Evolutionary conservation across 1,140 invertebrate species (phyloP).

Genomic region (Palaemon carinicauda): DNA sequence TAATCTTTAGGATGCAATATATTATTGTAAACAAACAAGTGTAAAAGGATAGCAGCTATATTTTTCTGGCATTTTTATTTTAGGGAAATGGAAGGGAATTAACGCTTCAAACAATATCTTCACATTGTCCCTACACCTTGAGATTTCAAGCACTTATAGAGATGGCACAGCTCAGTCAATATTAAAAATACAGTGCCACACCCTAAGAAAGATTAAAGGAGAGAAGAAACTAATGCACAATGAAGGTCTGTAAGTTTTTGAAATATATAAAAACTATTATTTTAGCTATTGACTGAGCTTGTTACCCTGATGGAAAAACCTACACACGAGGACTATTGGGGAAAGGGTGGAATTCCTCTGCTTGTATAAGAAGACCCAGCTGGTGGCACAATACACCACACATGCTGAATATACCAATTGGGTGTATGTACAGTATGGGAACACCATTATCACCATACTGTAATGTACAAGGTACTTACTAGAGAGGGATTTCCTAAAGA

Average conservation of each 20-base stretch:
- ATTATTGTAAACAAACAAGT: too few relatives aligned
- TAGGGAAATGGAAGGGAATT: not conserved
- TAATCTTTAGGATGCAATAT: too few relatives aligned
- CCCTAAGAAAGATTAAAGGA: not conserved
- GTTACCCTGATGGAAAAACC: too few relatives aligned
- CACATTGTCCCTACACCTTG: not conserved
- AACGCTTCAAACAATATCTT: not conserved
- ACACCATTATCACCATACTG: conserved; percentile 35
- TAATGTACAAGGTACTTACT: conserved; percentile 56
- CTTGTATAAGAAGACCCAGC: not conserved
- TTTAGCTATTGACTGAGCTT: too few relatives aligned
- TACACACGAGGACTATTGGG: too few relatives aligned
- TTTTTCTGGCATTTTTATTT: too few relatives aligned
- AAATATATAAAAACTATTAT: too few relatives aligned
- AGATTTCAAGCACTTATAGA: not conserved
- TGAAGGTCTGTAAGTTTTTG: too few relatives aligned
- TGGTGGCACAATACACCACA: too few relatives aligned
- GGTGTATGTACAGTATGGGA: conserved; percentile 5
- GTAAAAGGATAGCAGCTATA: too few relatives aligned
- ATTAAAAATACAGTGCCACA: not conserved
- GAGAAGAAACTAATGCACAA: not conserved
- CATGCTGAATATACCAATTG: too few relatives aligned
- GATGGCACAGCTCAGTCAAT: not conserved
- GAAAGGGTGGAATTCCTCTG: too few relatives aligned
- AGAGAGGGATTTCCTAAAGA: conserved; percentile 58